Evolutionary conservation across 2,888 invertebrate species (phyloP).

Genomic region (Galerucella nymphaeae): DNA sequence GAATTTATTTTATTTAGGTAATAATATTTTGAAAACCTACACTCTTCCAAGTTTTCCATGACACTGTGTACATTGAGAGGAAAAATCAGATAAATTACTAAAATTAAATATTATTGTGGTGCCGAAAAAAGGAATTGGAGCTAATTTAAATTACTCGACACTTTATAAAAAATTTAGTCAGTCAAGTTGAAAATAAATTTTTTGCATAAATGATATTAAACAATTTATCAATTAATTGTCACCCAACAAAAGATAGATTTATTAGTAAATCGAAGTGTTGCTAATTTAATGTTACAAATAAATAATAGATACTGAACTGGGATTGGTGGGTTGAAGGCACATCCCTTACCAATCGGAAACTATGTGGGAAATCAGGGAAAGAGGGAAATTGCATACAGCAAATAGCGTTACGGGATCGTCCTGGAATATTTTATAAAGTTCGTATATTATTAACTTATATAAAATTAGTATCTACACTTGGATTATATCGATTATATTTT

Average conservation of each 20-base stretch:
- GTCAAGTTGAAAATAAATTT: neutral
- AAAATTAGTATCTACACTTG: too few species aligned
- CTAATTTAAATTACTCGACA: too few species aligned
- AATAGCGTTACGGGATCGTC: conserved; percentile 13
- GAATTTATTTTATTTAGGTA: too few species aligned
- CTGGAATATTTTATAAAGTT: neutral
- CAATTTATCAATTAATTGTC: neutral
- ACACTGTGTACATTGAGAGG: too few species aligned
- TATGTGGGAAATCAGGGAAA: conserved; percentile 18
- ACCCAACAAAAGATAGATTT: too few species aligned
- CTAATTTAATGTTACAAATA: conserved; percentile 39
- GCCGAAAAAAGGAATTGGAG: too few species aligned
- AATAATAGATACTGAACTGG: conserved; percentile 32
- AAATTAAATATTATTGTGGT: too few species aligned
- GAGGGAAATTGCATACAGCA: conserved; percentile 24
- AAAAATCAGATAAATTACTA: too few species aligned
- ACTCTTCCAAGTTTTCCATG: too few species aligned
- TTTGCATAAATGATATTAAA: neutral
- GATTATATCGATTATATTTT: too few species aligned
- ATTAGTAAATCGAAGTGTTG: neutral
- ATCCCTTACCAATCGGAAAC: conserved; percentile 38
- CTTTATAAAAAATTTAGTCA: too few species aligned
- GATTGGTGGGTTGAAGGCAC: conserved; percentile 32
- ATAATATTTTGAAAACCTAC: too few species aligned
- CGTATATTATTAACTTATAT: neutral